These are phyloP conservation scores for Riptortus pedestris DNA, from an alignment of 1,140 invertebrate genomes.

Conservation along the genomic window DNA sequence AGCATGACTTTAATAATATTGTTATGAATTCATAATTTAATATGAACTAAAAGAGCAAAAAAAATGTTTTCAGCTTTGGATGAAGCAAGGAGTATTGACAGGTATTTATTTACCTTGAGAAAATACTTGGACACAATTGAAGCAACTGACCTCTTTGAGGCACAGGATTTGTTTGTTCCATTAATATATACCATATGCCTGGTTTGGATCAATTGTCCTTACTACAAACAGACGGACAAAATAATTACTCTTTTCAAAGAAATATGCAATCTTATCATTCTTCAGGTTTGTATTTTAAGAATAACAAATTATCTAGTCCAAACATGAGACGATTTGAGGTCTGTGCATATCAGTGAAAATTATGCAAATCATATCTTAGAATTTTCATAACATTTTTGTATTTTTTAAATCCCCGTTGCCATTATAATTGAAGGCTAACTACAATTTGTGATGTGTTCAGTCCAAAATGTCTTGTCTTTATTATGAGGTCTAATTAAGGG, in stretches of 20 bases:
- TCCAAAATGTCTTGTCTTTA: too few species aligned
- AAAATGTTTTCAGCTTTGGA: constrained; percentile 37
- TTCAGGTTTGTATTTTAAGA: constrained; percentile 43
- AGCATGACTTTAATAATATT: constrained; percentile 29
- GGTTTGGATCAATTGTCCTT: constrained; percentile 71
- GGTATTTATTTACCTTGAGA: constrained; percentile 51
- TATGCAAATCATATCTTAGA: too few species aligned
- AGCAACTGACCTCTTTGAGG: constrained; percentile 53
- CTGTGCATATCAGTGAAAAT: too few species aligned
- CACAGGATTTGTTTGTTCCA: constrained; percentile 48
- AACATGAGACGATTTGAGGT: too few species aligned
- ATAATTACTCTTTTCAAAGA: constrained; percentile 61
- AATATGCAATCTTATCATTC: constrained; percentile 66
- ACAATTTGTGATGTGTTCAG: too few species aligned
- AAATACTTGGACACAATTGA: constrained; percentile 59
- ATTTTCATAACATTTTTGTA: too few species aligned
- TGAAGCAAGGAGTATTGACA: constrained; percentile 55
- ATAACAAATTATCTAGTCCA: too few species aligned
- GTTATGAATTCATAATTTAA: too few species aligned
- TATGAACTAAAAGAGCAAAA: too few species aligned
- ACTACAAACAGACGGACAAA: constrained; percentile 64
- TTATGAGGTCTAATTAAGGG: too few species aligned
- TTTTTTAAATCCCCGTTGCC: too few species aligned
- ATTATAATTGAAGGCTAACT: too few species aligned
- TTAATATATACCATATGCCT: constrained; percentile 66